Evolutionary conservation across 2,113 vertebrate genomes (phyloP), one percentile per base, ranked within the genome.

Genomic region (Struthio camelus): DNA sequence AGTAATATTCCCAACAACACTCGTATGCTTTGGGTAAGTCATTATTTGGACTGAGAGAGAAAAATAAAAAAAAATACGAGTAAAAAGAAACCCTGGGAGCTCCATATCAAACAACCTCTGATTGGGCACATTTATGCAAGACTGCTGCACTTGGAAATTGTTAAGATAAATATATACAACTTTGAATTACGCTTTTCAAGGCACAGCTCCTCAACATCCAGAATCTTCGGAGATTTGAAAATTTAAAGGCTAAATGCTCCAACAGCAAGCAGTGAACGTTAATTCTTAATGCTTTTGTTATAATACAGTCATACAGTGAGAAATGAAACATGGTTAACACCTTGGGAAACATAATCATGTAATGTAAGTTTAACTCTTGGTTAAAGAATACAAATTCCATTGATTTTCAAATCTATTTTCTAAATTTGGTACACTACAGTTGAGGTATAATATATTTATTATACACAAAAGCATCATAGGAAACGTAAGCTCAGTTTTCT

Each of bases 1-100:
- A 38, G n/a, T 77, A 95, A 92, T 96, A 97, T 87, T 93, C 58
- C 56, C 90, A 95, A 96, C 44, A 92, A 75, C 25, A 86, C 2
- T 20, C 40, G 94, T 72, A 73, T 14, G 10, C 71, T 89, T 87
- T 75, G 78, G n/a, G 89, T 38, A 97, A 96, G 54, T 96, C 88
- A 77, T 90, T 94, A 58, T 79, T 86, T 54, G 58, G 48, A 71
- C 53, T 70, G 64, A 70, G 89, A 78, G 24, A 62, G 58, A 36
- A 61, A 94, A 80, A 76, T 40, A 91, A 87, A 83, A 51, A 72
- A 50, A 87, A 88, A 38, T 38, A 85, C n/a, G 38, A 12, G 36
- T 25, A 87, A 44, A 91, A 80, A 84, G 67, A 85, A 95, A 66
- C 4, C 40, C 67, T 0, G 2, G 88, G 73, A 90, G 23, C 42